Percentiles rank a stretch among this genome's conserved stretches.
phyloP scores from a whole-genome alignment of 1,140 invertebrate species.

The Caenorhabditis brenneri region DNA sequence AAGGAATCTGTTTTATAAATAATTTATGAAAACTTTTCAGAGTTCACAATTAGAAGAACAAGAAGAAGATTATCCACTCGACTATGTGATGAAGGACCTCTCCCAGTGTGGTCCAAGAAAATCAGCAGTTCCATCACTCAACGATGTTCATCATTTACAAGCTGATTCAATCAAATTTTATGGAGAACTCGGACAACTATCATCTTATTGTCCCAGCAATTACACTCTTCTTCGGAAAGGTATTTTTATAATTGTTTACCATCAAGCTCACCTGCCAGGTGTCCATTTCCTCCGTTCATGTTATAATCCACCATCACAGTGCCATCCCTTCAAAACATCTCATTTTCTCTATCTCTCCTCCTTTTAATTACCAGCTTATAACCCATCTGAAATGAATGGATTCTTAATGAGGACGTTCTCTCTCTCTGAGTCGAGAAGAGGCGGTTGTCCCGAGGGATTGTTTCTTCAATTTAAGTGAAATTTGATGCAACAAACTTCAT shows the following conservation, averaged over 20 bases:
- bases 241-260: too few relatives aligned
- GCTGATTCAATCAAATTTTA: neutral
- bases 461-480: neutral
- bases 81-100: slow-evolving; percentile 25
- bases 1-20: too few relatives aligned
- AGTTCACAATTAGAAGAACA: slow-evolving; percentile 47
- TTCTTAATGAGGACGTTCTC: slow-evolving; percentile 12
- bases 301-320: too few relatives aligned
- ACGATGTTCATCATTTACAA: slow-evolving; percentile 13
- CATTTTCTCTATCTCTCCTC: neutral
- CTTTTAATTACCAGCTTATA: slow-evolving; percentile 18
- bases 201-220: slow-evolving; percentile 48
- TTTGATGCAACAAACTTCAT: too few relatives aligned
- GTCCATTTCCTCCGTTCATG: too few relatives aligned
- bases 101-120: neutral
- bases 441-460: neutral
- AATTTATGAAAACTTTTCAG: too few relatives aligned
- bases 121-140: neutral
- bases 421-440: neutral
- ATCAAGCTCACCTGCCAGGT: neutral
- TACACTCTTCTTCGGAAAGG: slow-evolving; percentile 40
- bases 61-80: slow-evolving; percentile 15
- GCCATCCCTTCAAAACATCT: neutral
- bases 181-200: slow-evolving; percentile 49
- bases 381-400: neutral